Conservation (phyloP, 1,140 invertebrate genomes). For the Babylonia areolata region DNA sequence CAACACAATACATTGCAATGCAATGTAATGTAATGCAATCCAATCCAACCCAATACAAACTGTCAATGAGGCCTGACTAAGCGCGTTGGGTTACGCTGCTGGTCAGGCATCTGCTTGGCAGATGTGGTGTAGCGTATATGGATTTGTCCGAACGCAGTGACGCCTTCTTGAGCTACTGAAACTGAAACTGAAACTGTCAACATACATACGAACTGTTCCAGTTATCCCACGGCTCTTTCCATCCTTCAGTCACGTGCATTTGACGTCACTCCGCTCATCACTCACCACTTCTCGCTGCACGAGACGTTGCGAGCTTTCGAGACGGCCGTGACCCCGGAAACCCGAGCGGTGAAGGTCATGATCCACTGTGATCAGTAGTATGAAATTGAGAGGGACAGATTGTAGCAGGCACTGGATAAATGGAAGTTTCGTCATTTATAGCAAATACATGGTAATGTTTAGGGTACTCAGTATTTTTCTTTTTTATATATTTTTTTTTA, state of each 20-base stretch:
- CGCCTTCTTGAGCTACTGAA: too few species aligned
- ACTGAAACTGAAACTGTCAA: too few species aligned
- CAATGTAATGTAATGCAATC: too few species aligned
- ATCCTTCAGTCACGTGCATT: conserved; percentile 88
- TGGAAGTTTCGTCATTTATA: not conserved
- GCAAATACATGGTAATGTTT: not conserved
- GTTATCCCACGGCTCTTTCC: conserved; percentile 89
- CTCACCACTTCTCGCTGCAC: conserved; percentile 90
- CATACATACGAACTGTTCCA: too few species aligned
- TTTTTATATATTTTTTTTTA: not conserved
- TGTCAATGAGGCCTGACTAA: too few species aligned
- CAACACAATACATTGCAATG: too few species aligned
- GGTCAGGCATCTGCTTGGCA: too few species aligned
- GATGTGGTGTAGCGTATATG: too few species aligned
- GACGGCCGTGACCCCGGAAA: conserved; percentile 53
- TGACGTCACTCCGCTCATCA: conserved; percentile 91
- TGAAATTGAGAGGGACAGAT: not conserved
- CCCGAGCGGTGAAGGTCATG: conserved; percentile 91
- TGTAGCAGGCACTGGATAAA: too few species aligned
- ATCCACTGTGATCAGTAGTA: conserved; percentile 82
- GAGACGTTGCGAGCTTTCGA: conserved; percentile 91
- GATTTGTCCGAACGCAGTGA: too few species aligned
- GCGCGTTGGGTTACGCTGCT: too few species aligned
- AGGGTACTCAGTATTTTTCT: not conserved
- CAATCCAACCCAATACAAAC: too few species aligned